A percentile compares a stretch with the other conserved stretches of the same genome.
These are phyloP conservation scores for Entomobrya proxima DNA, from an alignment of 2,888 invertebrate genomes.

Conservation along the genomic window DNA sequence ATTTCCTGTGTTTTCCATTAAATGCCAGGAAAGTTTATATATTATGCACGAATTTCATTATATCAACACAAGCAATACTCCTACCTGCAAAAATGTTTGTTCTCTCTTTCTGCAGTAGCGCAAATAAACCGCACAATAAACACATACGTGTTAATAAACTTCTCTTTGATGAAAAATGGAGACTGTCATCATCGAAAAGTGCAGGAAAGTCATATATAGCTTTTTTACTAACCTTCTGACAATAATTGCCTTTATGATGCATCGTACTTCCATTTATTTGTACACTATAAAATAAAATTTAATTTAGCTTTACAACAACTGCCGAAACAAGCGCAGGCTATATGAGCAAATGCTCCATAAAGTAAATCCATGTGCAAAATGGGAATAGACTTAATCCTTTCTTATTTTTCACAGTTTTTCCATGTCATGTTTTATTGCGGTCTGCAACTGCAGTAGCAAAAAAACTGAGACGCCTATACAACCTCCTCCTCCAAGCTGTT, in stretches of 20 bases:
- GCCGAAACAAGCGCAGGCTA: neutral
- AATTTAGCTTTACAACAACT: constrained; percentile 14
- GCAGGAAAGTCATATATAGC: constrained; percentile 25
- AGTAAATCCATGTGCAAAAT: neutral
- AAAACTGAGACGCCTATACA: constrained; percentile 36
- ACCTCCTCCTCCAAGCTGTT: neutral
- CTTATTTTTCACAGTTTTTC: constrained; percentile 6
- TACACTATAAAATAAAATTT: constrained; percentile 10
- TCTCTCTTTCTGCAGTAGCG: neutral
- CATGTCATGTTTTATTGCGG: constrained; percentile 13
- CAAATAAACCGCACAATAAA: neutral
- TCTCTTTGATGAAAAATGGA: constrained; percentile 4
- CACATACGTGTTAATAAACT: neutral
- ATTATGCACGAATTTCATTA: neutral
- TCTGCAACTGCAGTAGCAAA: constrained; percentile 44
- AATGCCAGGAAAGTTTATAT: neutral
- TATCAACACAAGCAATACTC: neutral
- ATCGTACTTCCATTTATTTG: neutral
- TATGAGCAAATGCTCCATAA: neutral
- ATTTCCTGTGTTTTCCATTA: constrained; percentile 3
- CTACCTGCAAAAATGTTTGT: neutral
- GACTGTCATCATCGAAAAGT: constrained; percentile 27
- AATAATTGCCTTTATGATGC: constrained; percentile 31
- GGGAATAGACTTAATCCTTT: neutral
- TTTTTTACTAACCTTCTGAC: constrained; percentile 28